These are phyloP conservation scores for Spisula subtruncata DNA, from an alignment of 2,888 invertebrate genomes.

Conservation along the genomic window DNA sequence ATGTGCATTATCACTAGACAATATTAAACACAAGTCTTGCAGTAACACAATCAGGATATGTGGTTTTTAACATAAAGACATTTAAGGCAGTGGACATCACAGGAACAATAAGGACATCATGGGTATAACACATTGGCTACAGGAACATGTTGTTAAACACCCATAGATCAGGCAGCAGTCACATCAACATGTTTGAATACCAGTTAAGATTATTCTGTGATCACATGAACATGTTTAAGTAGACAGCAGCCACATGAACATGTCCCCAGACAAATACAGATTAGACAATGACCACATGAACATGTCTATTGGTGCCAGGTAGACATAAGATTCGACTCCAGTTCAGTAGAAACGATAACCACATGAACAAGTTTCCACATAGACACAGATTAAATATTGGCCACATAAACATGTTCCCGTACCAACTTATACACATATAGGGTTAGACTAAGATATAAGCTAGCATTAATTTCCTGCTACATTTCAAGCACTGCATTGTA, in stretches of 20 bases:
- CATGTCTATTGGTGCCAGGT: no score
- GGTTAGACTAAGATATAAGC: slow-evolving; percentile 38
- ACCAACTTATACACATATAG: no score
- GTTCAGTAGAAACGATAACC: not conserved
- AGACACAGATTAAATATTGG: not conserved
- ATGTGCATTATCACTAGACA: not conserved
- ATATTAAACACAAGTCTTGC: not conserved
- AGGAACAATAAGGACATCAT: not conserved
- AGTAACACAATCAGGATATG: not conserved
- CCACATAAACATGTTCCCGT: not conserved
- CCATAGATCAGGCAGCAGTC: not conserved
- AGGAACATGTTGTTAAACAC: not conserved
- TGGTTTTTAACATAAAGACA: not conserved
- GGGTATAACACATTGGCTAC: not conserved
- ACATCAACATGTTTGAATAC: not conserved
- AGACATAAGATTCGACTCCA: not conserved
- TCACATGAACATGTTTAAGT: no score
- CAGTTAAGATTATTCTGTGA: no score
- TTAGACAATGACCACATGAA: no score
- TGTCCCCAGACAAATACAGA: no score
- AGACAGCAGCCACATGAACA: no score
- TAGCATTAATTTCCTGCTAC: slow-evolving; percentile 35
- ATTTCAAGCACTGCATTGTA: slow-evolving; percentile 34
- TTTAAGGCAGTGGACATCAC: not conserved
- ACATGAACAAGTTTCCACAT: not conserved